Evolutionary conservation across 1,140 invertebrate genomes (phyloP).

Genomic region (Nymphalis io): DNA sequence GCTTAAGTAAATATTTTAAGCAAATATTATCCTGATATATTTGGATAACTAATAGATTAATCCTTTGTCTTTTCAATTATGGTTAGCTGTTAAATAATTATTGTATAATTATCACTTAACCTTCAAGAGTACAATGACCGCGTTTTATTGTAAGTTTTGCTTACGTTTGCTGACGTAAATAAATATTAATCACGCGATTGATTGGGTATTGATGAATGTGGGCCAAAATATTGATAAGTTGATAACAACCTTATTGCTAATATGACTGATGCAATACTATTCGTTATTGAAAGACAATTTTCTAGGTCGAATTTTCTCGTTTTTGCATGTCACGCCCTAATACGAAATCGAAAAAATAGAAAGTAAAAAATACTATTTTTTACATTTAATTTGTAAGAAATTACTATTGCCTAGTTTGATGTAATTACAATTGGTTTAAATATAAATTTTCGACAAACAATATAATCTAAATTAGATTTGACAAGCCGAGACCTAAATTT

Average conservation of each 20-base stretch:
- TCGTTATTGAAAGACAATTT: background rate
- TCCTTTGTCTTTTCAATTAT: constrained; percentile 26
- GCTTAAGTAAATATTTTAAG: constrained; percentile 7
- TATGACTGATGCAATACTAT: background rate
- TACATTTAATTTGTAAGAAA: too few relatives aligned
- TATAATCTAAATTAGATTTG: too few relatives aligned
- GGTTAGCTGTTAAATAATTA: constrained; percentile 27
- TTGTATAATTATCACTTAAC: constrained; percentile 27
- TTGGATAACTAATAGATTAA: constrained; percentile 24
- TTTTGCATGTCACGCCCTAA: background rate
- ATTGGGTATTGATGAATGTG: constrained; percentile 8
- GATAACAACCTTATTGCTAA: background rate
- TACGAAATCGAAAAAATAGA: too few relatives aligned
- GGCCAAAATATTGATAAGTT: background rate
- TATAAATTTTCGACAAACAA: too few relatives aligned
- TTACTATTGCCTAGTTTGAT: too few relatives aligned
- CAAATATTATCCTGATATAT: constrained; percentile 16
- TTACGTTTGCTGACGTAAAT: constrained; percentile 6
- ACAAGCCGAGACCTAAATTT: too few relatives aligned
- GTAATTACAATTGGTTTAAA: too few relatives aligned
- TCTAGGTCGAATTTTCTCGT: background rate
- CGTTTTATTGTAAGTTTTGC: background rate
- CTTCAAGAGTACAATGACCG: constrained; percentile 16
- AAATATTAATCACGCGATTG: background rate
- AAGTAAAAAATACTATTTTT: too few relatives aligned